A percentile compares a stretch with the other conserved stretches of the same genome.
Conservation (phyloP, 2,888 invertebrate genomes). For the Synergus japonicus region DNA sequence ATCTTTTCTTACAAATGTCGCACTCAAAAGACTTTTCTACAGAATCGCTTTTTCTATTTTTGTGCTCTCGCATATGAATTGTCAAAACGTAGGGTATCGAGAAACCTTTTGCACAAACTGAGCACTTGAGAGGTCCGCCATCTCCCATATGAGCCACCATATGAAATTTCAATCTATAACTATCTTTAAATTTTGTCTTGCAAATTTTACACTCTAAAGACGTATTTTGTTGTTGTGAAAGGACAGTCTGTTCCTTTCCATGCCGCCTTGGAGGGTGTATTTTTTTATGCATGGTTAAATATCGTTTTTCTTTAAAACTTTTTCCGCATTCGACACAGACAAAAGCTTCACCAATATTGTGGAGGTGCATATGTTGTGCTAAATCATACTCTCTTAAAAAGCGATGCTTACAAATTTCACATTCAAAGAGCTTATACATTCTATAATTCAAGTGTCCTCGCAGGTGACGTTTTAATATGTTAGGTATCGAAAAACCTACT, state of each 20-base stretch:
- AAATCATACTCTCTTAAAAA: no score
- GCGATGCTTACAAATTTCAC: no score
- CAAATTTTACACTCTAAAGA: background rate
- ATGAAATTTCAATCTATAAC: background rate
- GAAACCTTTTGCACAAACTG: conserved; percentile 8
- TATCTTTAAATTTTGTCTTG: background rate
- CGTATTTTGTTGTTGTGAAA: background rate
- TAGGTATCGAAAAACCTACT: no score
- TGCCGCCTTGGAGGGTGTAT: no score
- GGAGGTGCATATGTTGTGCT: no score
- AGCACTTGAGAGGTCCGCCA: background rate
- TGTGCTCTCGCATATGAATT: conserved; percentile 1
- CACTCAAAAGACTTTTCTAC: background rate
- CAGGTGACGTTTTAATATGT: no score
- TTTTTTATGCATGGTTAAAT: no score
- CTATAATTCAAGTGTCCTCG: no score
- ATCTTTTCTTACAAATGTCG: conserved; percentile 3
- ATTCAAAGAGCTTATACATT: no score
- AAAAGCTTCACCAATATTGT: no score
- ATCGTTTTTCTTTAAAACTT: no score
- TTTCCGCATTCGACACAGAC: no score
- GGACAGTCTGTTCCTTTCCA: background rate
- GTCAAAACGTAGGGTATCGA: background rate
- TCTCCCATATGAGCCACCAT: background rate
- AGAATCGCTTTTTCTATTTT: background rate